Evolutionary conservation across 2,888 invertebrate genomes (phyloP).

Genomic region (Lasioglossum oenotherae): DNA sequence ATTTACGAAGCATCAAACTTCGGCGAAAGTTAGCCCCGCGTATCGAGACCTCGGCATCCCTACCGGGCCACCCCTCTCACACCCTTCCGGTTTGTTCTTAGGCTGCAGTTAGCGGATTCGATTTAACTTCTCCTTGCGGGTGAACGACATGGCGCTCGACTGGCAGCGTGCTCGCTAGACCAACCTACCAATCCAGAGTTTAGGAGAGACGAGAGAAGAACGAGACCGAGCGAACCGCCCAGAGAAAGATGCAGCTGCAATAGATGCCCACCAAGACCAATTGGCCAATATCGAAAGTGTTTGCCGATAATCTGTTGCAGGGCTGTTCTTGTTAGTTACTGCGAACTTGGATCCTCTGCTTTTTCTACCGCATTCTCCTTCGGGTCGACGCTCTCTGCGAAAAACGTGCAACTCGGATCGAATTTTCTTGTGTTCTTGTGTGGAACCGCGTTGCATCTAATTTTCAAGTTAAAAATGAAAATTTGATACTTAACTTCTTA

Average conservation of each 20-base stretch:
- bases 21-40: constrained; percentile 70
- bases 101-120: constrained; percentile 81
- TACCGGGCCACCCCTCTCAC: constrained; percentile 44
- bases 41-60: constrained; percentile 64
- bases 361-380: not conserved
- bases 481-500: too few relatives aligned
- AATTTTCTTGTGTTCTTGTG: not conserved
- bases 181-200: constrained; percentile 44
- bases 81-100: constrained; percentile 76
- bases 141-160: constrained; percentile 58
- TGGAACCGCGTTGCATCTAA: not conserved
- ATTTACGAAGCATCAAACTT: constrained; percentile 77
- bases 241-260: not conserved
- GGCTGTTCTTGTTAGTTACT: constrained; percentile 60
- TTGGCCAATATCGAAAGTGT: constrained; percentile 79
- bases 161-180: constrained; percentile 30
- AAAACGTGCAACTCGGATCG: not conserved
- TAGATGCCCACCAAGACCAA: constrained; percentile 68
- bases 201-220: constrained; percentile 47
- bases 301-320: constrained; percentile 72
- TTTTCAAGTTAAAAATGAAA: not conserved
- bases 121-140: constrained; percentile 79
- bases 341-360: constrained; percentile 37
- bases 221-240: constrained; percentile 44
- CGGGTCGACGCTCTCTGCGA: not conserved